A percentile compares a stretch with the other conserved stretches of the same genome.
phyloP scores from a whole-genome alignment of 2,888 invertebrate genomes.

The Hypercompe scribonia region DNA sequence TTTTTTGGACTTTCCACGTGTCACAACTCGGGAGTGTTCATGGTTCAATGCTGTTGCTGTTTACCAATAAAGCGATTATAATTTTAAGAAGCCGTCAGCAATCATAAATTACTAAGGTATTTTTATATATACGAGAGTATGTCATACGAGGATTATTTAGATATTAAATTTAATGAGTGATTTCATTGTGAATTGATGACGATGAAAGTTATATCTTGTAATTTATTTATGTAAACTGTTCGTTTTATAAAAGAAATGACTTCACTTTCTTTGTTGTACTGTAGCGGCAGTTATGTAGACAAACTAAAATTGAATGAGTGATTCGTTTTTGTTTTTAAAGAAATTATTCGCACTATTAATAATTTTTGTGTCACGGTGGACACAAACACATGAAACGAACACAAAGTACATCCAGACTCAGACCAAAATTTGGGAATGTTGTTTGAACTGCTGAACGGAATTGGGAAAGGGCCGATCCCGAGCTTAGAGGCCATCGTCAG shows the following conservation, averaged over 20 bases:
- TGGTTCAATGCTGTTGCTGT: too few species aligned
- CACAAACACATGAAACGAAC: too few species aligned
- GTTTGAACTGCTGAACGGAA: too few species aligned
- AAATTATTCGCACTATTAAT: too few species aligned
- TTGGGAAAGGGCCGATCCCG: too few species aligned
- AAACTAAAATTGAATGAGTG: background rate
- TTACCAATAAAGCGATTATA: background rate
- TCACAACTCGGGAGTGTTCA: too few species aligned
- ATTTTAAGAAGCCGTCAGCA: background rate
- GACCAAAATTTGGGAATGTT: too few species aligned
- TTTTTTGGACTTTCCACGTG: too few species aligned
- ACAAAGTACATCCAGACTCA: too few species aligned
- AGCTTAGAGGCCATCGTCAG: too few species aligned
- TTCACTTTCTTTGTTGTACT: conserved; percentile 1
- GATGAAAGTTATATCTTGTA: background rate
- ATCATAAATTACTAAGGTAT: background rate
- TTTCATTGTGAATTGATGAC: background rate
- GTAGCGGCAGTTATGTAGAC: background rate
- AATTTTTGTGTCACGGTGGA: too few species aligned
- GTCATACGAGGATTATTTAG: background rate
- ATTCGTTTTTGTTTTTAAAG: background rate
- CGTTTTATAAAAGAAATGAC: conserved; percentile 8
- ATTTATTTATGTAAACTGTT: background rate
- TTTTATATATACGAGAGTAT: background rate
- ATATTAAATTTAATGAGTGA: background rate